phyloP scores from a whole-genome alignment of 2,888 invertebrate species.

The Aporophyla lueneburgensis region DNA sequence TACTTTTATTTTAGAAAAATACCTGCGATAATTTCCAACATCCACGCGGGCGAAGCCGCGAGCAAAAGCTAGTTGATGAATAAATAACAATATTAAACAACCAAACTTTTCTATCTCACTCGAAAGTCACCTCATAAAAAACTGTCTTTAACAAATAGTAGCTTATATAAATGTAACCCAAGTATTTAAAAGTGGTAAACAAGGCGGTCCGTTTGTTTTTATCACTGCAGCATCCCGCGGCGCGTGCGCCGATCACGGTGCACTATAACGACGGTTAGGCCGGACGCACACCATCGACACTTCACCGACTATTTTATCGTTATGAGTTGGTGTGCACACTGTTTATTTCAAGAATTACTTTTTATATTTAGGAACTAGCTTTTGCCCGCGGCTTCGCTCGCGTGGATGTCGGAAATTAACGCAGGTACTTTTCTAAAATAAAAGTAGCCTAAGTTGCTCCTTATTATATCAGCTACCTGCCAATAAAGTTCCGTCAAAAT shows the following conservation, averaged over 20 bases:
- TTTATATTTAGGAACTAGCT: not conserved
- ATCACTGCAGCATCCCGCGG: constrained; percentile 66
- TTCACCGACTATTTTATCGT: constrained; percentile 32
- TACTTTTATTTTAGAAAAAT: too few species aligned
- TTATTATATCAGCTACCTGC: too few species aligned
- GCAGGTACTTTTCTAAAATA: too few species aligned
- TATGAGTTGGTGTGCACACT: constrained; percentile 2
- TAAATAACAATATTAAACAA: not conserved
- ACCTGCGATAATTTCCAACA: too few species aligned
- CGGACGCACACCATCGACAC: constrained; percentile 45
- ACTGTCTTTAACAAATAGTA: constrained; percentile 47
- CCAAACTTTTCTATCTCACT: constrained; percentile 30
- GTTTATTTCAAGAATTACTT: constrained; percentile 1
- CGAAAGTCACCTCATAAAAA: constrained; percentile 22
- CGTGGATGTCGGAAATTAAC: too few species aligned
- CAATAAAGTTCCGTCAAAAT: too few species aligned
- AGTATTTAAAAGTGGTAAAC: constrained; percentile 70
- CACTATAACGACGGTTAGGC: constrained; percentile 52
- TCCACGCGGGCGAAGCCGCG: too few species aligned
- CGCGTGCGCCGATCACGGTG: constrained; percentile 52
- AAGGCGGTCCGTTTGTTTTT: constrained; percentile 66
- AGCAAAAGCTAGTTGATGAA: too few species aligned
- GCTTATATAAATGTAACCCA: constrained; percentile 53
- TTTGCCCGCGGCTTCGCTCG: too few species aligned
- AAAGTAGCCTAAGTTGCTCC: too few species aligned